Base-by-base conservation (phyloP, 2,888 invertebrate genomes). In the Chaitophorus viminalis region DNA sequence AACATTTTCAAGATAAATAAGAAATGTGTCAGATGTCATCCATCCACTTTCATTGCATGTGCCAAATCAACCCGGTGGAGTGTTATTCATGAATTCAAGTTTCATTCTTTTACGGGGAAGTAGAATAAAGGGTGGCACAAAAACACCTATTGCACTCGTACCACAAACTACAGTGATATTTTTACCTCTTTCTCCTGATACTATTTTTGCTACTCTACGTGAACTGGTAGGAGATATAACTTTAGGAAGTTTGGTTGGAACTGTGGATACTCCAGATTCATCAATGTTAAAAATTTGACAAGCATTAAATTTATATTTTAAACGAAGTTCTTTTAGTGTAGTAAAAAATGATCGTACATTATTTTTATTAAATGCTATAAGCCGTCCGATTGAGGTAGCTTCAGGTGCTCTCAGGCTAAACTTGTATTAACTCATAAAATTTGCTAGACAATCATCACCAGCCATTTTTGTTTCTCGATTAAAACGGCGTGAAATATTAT, bases 401-500 rank as follows among this genome's bases (percentile, higher is more conserved):
- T 78, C 72, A 9, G 54, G 87, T 60, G n/a, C 75, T 36, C 70
- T 65, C 29, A 78, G 29, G 25, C 68, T 39, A 68, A 89, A 89
- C 70, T 79, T 54, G 52, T 85, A 85, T 6, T 86, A 65, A 72
- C 83, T 88, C 75, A 85, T 85, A 82, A 89, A 89, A 52, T 65
- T 54, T 25, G 39, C n/a, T 36, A 89, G 79, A 89, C 89, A 90
- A 46, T 90, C 89, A 60, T 81, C 33, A 75, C 90, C 90, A 14
- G 90, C 90, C 54, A 89, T 79, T 82, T 89, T 86, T 70, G 65
- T 88, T 39, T 33, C 68, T 46, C 79, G 76, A 36, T 89, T 89
- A 85, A 90, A 90, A 31, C 89, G 89, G 84, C 90, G 90, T 21
- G 81, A 46, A 36, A 90, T 89, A 17, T 89, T 84, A 79, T 89